phyloP scores from a whole-genome alignment of 2,113 vertebrate genomes.

The Thamnaconus septentrionalis region DNA sequence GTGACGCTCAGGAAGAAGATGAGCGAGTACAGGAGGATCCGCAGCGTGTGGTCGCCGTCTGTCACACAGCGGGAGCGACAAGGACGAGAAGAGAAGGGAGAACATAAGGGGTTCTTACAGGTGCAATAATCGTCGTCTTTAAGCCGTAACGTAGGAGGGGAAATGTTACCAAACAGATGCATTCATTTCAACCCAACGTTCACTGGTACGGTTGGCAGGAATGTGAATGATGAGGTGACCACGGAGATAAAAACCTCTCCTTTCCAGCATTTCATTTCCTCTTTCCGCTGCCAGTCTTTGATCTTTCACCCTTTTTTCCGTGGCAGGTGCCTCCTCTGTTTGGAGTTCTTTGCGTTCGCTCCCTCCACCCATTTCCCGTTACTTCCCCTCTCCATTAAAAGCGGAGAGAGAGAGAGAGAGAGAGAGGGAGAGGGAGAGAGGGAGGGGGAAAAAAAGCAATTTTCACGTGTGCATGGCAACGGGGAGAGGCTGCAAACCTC shows the following conservation, averaged over 20 bases:
- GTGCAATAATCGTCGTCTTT: too few relatives aligned
- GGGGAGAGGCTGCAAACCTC: too few relatives aligned
- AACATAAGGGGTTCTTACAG: too few relatives aligned
- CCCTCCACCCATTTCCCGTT: neutral
- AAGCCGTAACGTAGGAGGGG: too few relatives aligned
- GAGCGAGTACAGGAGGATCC: slow-evolving; percentile 84
- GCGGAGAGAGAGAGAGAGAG: neutral
- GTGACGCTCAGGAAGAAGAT: slow-evolving; percentile 90
- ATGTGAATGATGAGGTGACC: too few relatives aligned
- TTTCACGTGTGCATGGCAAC: too few relatives aligned
- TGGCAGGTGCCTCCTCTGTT: neutral
- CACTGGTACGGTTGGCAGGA: too few relatives aligned
- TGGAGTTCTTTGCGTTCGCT: neutral
- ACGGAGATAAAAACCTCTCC: neutral
- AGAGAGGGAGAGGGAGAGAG: too few relatives aligned
- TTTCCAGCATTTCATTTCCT: slow-evolving; percentile 1
- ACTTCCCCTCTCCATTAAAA: slow-evolving; percentile 15
- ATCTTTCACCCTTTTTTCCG: slow-evolving; percentile 25
- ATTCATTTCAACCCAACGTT: too few relatives aligned
- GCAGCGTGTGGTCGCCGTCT: slow-evolving; percentile 84
- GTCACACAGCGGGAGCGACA: slow-evolving; percentile 12
- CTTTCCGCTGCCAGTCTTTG: neutral
- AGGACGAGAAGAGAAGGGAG: neutral
- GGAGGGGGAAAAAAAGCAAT: too few relatives aligned
- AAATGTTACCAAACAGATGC: too few relatives aligned